phyloP scores from a whole-genome alignment of 1,140 invertebrate genomes.

The Meloidogyne hapla region DNA sequence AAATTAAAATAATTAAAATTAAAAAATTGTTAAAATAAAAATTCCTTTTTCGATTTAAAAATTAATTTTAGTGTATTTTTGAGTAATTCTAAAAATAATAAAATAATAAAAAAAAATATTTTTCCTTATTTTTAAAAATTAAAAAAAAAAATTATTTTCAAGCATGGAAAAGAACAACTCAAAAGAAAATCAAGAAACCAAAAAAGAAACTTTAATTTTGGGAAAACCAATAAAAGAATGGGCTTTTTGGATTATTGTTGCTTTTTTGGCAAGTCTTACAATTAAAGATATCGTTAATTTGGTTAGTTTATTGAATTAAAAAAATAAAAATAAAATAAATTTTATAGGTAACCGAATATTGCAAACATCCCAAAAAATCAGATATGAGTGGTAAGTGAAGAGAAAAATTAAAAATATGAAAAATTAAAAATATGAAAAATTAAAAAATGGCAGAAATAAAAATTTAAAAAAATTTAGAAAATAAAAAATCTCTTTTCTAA shows the following conservation, averaged over 20 bases:
- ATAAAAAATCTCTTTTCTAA: background rate
- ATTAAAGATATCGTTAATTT: slow-evolving; percentile 58
- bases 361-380: slow-evolving; percentile 47
- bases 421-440: background rate
- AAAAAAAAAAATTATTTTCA: background rate
- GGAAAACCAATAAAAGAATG: slow-evolving; percentile 51
- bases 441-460: too few relatives aligned
- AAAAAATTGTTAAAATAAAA: too few relatives aligned
- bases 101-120: background rate
- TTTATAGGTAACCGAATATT: slow-evolving; percentile 46
- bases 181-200: slow-evolving; percentile 31
- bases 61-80: too few relatives aligned
- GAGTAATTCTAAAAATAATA: background rate
- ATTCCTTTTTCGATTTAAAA: too few relatives aligned
- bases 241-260: slow-evolving; percentile 61
- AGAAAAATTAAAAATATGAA: background rate
- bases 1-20: too few relatives aligned
- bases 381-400: slow-evolving; percentile 46
- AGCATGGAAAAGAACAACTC: slow-evolving; percentile 24
- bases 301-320: slow-evolving; percentile 38
- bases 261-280: slow-evolving; percentile 56
- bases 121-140: background rate
- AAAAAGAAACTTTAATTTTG: slow-evolving; percentile 39
- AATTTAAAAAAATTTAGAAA: background rate
- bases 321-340: background rate